Evolutionary conservation across 2,113 vertebrate species (phyloP).

Genomic region (Hiodon alosoides): DNA sequence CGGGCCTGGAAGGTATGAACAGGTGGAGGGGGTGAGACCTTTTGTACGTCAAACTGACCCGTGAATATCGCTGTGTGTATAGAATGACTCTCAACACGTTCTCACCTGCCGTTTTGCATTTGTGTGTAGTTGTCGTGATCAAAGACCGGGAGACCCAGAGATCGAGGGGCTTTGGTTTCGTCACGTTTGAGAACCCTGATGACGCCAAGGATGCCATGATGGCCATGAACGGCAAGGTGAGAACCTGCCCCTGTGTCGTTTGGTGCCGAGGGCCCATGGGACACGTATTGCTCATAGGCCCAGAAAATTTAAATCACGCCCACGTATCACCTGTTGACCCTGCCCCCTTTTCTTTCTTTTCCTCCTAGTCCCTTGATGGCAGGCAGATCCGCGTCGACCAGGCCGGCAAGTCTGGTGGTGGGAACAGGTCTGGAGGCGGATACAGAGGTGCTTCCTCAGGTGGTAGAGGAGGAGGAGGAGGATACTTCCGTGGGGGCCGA

Average conservation of each 20-base stretch:
- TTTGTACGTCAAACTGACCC: too few relatives aligned
- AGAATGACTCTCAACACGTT: too few relatives aligned
- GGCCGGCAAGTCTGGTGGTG: conserved; percentile 76
- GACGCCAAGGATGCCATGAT: conserved; percentile 84
- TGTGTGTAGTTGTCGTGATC: conserved; percentile 74
- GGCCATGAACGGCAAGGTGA: conserved; percentile 87
- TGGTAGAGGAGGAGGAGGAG: conserved; percentile 59
- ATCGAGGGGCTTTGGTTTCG: conserved; percentile 83
- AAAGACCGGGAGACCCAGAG: conserved; percentile 80
- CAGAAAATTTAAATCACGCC: too few relatives aligned
- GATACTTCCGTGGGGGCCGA: conserved; percentile 73
- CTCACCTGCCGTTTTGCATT: not conserved
- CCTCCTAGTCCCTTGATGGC: conserved; percentile 71
- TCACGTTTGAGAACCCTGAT: conserved; percentile 84
- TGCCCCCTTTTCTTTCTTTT: not conserved
- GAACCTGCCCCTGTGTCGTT: conserved; percentile 4
- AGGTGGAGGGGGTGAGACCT: too few relatives aligned
- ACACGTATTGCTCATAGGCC: too few relatives aligned
- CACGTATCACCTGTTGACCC: not conserved
- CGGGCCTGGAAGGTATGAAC: too few relatives aligned
- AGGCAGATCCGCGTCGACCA: conserved; percentile 82
- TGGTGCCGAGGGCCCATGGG: too few relatives aligned
- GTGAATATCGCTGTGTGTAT: too few relatives aligned
- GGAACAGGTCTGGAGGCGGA: conserved; percentile 59
- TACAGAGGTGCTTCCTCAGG: conserved; percentile 68